Base-by-base conservation (phyloP, 2,113 vertebrate genomes). In the Heteronetta atricapilla region DNA sequence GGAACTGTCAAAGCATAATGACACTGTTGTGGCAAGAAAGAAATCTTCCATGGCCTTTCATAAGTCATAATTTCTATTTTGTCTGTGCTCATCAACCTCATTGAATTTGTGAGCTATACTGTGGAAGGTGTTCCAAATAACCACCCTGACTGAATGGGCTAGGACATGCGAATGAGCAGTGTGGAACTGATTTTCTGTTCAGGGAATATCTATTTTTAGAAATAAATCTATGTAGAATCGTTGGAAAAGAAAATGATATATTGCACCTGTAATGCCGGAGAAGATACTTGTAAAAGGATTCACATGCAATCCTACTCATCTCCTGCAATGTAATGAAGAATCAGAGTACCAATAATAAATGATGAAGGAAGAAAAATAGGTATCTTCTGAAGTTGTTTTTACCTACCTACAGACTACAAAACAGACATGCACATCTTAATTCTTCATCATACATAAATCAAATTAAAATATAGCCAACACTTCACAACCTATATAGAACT, bases 391-490 rank as follows among this genome's bases (percentile, higher is more conserved):
- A 44, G 20, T 0, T 2, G 1, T 46, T 89, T 95, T 75, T 62
- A 52, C 34, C 44, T 29, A 40, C 0, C 0, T 36, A 40, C 19
- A 44, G 21, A 48, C 6, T 3, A 55, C 33, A 72, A 44, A 3
- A 55, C 19, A 78, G 28, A 52, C 22, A 55, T 15, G 19, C 10
- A 59, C 11, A 34, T 3, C 52, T 40, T 33, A 68, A 66, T 90
- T 66, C 76, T 48, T 67, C 21, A 5, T 23, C 55, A 64, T 29
- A 33, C 2, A 12, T 53, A 89, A 89, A 82, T 48, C n/a, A 53
- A 63, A 84, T n/a, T 62, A 92, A 78, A 90, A 70, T 42, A 53
- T 0, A 53, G 34, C 3, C 70, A 86, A 63, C 21, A 62, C 31
- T 74, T 60, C 48, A 82, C 74, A 60, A 87, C 16, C 33, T 91